phyloP scores from a whole-genome alignment of 2,888 invertebrate genomes.

The Rhimphoctona megacephalus region DNA sequence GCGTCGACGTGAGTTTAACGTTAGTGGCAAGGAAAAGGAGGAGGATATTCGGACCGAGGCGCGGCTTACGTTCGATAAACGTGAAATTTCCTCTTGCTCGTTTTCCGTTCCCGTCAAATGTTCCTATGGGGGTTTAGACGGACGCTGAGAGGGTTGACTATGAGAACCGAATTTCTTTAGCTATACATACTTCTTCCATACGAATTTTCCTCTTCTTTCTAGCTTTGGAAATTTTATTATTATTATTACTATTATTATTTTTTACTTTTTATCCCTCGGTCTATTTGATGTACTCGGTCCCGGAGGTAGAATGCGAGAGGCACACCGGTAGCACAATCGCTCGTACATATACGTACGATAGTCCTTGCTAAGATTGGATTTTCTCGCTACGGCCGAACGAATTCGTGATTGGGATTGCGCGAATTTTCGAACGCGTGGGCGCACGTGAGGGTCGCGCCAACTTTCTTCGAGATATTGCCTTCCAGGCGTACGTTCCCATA shows the following conservation, averaged over 20 bases:
- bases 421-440: slow-evolving; percentile 70
- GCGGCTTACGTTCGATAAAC: slow-evolving; percentile 39
- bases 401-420: slow-evolving; percentile 74
- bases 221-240: neutral
- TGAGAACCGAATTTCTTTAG: slow-evolving; percentile 4
- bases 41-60: slow-evolving; percentile 39
- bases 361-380: slow-evolving; percentile 74
- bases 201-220: slow-evolving; percentile 23
- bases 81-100: slow-evolving; percentile 7
- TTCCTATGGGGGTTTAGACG: slow-evolving; percentile 8
- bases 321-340: slow-evolving; percentile 7
- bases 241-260: slow-evolving; percentile 14
- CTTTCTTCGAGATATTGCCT: slow-evolving; percentile 70
- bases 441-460: slow-evolving; percentile 66
- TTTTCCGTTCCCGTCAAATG: slow-evolving; percentile 45
- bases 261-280: slow-evolving; percentile 30
- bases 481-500: slow-evolving; percentile 54
- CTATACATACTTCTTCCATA: slow-evolving; percentile 11
- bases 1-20: slow-evolving; percentile 33
- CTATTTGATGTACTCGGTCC: slow-evolving; percentile 27
- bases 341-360: slow-evolving; percentile 64
- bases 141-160: neutral
- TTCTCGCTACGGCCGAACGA: slow-evolving; percentile 71
- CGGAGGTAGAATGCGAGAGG: neutral
- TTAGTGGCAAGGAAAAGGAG: slow-evolving; percentile 9